Percentiles rank a stretch among this genome's conserved stretches.
Evolutionary conservation across 2,888 invertebrate genomes (phyloP).

Genomic region (Dexiosoma caninum): DNA sequence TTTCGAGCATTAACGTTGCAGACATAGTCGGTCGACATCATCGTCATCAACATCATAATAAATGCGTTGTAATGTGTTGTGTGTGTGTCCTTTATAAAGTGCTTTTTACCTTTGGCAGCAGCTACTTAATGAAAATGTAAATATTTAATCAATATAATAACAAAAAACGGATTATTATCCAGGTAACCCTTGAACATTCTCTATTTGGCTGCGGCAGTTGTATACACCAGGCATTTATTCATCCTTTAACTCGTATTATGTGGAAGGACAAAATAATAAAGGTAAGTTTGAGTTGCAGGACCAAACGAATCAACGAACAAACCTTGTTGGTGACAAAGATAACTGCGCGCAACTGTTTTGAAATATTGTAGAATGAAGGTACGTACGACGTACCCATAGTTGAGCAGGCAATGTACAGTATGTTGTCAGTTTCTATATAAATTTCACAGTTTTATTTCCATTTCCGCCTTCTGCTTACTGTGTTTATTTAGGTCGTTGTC

Average conservation of each 20-base stretch:
- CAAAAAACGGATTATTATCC: slow-evolving; percentile 65
- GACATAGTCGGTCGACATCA: not conserved
- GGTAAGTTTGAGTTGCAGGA: not conserved
- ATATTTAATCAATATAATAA: slow-evolving; percentile 67
- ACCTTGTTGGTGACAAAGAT: slow-evolving; percentile 16
- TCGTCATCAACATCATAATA: not conserved
- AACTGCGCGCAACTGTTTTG: not conserved
- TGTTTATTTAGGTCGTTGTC: slow-evolving; percentile 34
- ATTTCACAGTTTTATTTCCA: not conserved
- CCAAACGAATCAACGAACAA: not conserved
- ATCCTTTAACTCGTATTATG: slow-evolving; percentile 1
- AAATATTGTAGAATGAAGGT: not conserved
- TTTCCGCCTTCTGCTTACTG: not conserved
- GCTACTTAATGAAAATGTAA: slow-evolving; percentile 66
- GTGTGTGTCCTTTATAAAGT: slow-evolving; percentile 22
- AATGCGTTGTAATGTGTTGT: slow-evolving; percentile 40
- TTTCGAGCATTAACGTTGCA: not conserved
- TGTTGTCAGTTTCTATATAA: slow-evolving; percentile 23
- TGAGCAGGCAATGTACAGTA: not conserved
- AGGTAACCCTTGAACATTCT: slow-evolving; percentile 46
- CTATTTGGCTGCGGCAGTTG: not conserved
- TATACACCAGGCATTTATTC: not conserved
- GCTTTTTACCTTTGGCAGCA: slow-evolving; percentile 46
- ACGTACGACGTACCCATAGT: not conserved
- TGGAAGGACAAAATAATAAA: not conserved